phyloP scores from a whole-genome alignment of 2,113 vertebrate species.

The Aegithalos caudatus region DNA sequence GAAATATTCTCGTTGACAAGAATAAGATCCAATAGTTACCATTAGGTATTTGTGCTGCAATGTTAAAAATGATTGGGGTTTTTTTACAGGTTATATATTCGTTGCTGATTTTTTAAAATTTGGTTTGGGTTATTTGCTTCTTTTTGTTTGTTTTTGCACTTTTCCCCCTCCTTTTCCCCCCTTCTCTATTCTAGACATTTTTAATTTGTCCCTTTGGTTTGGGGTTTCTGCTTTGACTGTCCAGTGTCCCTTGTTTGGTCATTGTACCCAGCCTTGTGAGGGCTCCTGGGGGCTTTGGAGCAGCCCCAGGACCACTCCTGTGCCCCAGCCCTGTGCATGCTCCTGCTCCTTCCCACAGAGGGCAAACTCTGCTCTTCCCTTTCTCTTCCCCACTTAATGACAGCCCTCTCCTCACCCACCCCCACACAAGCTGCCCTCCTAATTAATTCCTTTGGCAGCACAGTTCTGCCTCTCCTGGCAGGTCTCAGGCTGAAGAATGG shows the following conservation, averaged over 20 bases:
- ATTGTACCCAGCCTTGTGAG: neutral
- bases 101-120: neutral
- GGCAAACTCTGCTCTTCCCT: neutral
- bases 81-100: neutral
- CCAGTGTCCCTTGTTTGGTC: neutral
- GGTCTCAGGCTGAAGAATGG: neutral
- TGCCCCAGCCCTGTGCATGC: neutral
- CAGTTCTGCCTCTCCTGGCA: neutral
- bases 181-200: neutral
- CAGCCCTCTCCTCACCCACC: neutral
- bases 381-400: neutral
- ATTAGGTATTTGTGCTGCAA: neutral
- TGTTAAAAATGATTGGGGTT: neutral
- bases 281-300: neutral
- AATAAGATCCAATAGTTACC: neutral
- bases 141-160: neutral
- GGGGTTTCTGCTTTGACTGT: neutral
- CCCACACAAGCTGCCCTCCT: neutral
- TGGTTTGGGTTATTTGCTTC: neutral
- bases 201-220: fast-evolving
- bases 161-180: neutral
- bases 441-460: neutral
- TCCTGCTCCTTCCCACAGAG: fast-evolving
- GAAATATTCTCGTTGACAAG: neutral
- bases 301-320: neutral